Percentiles rank a stretch among this genome's conserved stretches.
These are phyloP conservation scores for Heteromurus nitidus DNA, from an alignment of 2,888 invertebrate species.

Conservation along the genomic window DNA sequence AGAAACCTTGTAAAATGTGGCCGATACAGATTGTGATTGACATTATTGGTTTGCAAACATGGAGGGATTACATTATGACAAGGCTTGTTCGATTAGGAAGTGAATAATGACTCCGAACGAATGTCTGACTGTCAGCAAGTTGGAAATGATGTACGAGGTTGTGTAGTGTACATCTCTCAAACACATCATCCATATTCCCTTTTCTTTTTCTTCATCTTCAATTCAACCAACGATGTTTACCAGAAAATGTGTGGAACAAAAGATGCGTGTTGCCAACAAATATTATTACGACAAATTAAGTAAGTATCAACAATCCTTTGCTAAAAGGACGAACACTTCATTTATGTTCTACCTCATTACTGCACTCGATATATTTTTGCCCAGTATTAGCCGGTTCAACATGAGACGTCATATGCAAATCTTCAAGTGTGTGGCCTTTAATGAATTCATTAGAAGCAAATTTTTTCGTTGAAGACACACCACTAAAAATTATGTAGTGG, in stretches of 20 bases:
- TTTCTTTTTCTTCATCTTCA: background rate
- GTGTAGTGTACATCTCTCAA: constrained; percentile 27
- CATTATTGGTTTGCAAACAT: too few relatives aligned
- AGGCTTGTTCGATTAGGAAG: constrained; percentile 64
- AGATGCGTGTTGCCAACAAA: background rate
- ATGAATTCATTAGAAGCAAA: constrained; percentile 12
- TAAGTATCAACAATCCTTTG: background rate
- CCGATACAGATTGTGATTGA: too few relatives aligned
- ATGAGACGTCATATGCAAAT: background rate
- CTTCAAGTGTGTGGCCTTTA: background rate
- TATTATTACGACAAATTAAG: background rate
- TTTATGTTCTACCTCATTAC: background rate
- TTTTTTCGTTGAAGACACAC: background rate
- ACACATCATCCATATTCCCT: too few relatives aligned
- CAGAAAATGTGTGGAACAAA: too few relatives aligned
- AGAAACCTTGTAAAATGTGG: background rate
- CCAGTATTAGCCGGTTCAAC: background rate
- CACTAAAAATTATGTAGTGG: background rate
- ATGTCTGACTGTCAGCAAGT: constrained; percentile 60
- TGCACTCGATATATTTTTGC: background rate
- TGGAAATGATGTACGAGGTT: constrained; percentile 59
- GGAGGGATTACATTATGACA: constrained; percentile 57
- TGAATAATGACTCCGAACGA: constrained; percentile 40
- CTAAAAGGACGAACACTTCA: background rate
- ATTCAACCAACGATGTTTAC: too few relatives aligned